Base-by-base conservation (phyloP, 2,888 invertebrate genomes). In the Drosophila kambysellisi region DNA sequence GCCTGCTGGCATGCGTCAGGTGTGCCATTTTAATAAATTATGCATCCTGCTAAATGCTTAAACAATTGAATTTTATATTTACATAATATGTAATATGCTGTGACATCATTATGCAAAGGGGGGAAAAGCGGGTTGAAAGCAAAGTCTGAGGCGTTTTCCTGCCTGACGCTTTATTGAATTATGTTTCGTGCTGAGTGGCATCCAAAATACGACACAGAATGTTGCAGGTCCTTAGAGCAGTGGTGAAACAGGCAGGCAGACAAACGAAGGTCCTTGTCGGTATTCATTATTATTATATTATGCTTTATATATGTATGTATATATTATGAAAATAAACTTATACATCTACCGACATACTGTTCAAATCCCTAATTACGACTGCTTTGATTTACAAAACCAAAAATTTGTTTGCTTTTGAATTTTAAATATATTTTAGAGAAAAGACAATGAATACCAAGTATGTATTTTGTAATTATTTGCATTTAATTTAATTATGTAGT, bases 11-110 rank as follows among this genome's bases (percentile, higher is more conserved):
- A 79, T 84, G 91, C 82, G 86, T 81, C 92, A 92, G 92, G 91
- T 92, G 92, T 91, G 87, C 83, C 88, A 84, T 88, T 91, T 91
- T 91, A 91, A 92, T 92, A 92, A 92, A 92, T 92, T 92, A 92
- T 92, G 91, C 92, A 92, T 91, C 85, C 83, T 77, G 86, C 92
- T 91, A 91, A 92, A 92, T 92, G 92, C 89, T 92, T 91, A 92
- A 92, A 92, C 89, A 92, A 92, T 92, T 92, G 91, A 92, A 92
- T 91, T 91, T 90, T 81, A 83, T 86, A 92, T 92, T 92, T 91
- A 91, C 92, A 92, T 92, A 92, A 91, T 92, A 84, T 88, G 86
- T 84, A 82, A 83, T 82, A 84, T 85, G 90, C 88, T 89, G 90
- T 82, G 88, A 91, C 91, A 87, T 90, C 91, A 87, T 87, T 87